Conservation (phyloP, 2,113 vertebrate genomes). For the Phyllopteryx taeniolatus region DNA sequence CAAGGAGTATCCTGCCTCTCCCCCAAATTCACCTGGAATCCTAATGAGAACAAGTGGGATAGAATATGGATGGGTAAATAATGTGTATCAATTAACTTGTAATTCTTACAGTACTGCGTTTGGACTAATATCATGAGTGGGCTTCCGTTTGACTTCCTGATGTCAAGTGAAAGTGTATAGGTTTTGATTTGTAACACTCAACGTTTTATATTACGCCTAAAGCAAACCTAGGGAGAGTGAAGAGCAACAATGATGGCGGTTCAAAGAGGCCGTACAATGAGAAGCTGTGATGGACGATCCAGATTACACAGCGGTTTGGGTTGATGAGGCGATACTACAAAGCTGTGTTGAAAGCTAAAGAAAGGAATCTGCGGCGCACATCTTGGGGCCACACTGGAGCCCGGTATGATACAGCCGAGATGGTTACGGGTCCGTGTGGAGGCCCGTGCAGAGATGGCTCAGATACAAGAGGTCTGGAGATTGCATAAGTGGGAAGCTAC, state of each 20-base stretch:
- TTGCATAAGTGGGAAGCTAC: constrained; percentile 63
- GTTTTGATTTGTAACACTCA: neutral
- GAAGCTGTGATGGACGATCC: constrained; percentile 36
- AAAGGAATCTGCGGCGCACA: constrained; percentile 67
- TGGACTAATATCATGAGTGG: neutral
- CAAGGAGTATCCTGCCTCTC: neutral
- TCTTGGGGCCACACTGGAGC: constrained; percentile 73
- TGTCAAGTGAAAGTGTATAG: neutral
- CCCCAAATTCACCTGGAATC: neutral
- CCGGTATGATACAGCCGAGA: constrained; percentile 58
- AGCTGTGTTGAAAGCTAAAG: constrained; percentile 74
- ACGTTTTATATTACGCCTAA: neutral
- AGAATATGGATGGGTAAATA: too few relatives aligned
- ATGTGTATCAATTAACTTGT: neutral
- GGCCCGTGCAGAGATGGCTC: constrained; percentile 44
- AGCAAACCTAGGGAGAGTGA: constrained; percentile 39
- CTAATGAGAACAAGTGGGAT: too few relatives aligned
- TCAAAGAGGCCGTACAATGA: constrained; percentile 67
- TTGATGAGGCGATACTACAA: constrained; percentile 60
- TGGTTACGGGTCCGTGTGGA: constrained; percentile 50
- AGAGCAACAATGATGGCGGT: constrained; percentile 52
- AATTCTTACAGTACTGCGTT: neutral
- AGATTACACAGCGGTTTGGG: constrained; percentile 65
- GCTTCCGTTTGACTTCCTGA: neutral
- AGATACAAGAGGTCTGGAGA: constrained; percentile 70